phyloP scores from a whole-genome alignment of 2,888 invertebrate species.

The Himalopsyche anomala region DNA sequence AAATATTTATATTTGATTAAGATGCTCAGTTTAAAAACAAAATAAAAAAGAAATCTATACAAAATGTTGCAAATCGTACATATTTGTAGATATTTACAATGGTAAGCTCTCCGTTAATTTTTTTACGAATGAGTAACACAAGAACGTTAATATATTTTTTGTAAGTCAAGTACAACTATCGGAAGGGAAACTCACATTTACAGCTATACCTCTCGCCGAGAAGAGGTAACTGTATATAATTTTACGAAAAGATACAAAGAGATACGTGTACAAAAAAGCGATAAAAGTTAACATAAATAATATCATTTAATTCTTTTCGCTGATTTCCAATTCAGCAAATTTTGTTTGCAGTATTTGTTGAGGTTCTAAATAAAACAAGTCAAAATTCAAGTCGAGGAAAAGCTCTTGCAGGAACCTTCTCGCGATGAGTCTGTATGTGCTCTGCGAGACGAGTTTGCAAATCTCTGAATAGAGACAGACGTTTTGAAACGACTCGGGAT shows the following conservation, averaged over 20 bases:
- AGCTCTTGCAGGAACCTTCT: slow-evolving; percentile 94
- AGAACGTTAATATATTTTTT: slow-evolving; percentile 37
- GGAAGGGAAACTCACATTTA: slow-evolving; percentile 13
- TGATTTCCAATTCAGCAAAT: slow-evolving; percentile 51
- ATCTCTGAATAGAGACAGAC: slow-evolving; percentile 96
- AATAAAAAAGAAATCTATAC: slow-evolving; percentile 23
- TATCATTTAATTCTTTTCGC: slow-evolving; percentile 19
- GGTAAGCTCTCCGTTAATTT: slow-evolving; percentile 41
- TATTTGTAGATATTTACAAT: slow-evolving; percentile 35
- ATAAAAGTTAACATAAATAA: not conserved
- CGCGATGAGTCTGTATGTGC: slow-evolving; percentile 88
- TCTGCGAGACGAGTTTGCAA: slow-evolving; percentile 85
- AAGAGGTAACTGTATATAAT: slow-evolving; percentile 3
- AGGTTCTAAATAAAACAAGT: slow-evolving; percentile 77
- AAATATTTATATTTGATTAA: not conserved
- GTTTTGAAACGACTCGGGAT: slow-evolving; percentile 87
- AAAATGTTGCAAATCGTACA: slow-evolving; percentile 27
- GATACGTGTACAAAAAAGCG: not conserved
- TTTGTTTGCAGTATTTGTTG: slow-evolving; percentile 71
- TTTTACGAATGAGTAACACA: slow-evolving; percentile 18
- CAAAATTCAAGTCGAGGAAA: slow-evolving; percentile 90
- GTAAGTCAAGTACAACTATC: not conserved
- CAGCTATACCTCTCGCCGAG: not conserved
- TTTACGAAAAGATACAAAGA: not conserved
- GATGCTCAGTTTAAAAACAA: not conserved